A percentile compares a stretch with the other conserved stretches of the same genome.
phyloP scores from a whole-genome alignment of 2,888 invertebrate species.

The Lepas anatifera region DNA sequence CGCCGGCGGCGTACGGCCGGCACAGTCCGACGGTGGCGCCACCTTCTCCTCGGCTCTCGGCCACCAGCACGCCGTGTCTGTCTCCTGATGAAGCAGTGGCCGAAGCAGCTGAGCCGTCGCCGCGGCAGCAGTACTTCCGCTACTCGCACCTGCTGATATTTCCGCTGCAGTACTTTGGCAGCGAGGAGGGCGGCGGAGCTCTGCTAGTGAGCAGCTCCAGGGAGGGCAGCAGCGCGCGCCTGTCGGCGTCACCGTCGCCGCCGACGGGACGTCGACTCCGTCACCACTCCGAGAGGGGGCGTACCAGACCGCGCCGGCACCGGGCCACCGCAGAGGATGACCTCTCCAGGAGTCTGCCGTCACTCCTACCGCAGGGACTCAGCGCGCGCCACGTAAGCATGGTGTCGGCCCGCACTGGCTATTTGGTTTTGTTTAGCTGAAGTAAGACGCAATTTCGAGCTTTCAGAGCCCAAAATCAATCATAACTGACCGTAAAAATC shows the following conservation, averaged over 20 bases:
- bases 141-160: constrained; percentile 5
- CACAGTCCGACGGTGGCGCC: neutral
- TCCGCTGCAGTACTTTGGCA: neutral
- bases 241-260: neutral
- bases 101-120: neutral
- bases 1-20: neutral
- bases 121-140: neutral
- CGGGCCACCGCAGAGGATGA: neutral
- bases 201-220: too few relatives aligned
- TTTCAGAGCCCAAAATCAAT: too few relatives aligned
- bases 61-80: neutral
- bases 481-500: too few relatives aligned
- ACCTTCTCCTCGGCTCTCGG: neutral
- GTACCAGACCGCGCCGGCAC: neutral
- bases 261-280: too few relatives aligned
- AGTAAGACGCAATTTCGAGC: too few relatives aligned
- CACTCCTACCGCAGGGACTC: neutral
- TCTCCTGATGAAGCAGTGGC: too few relatives aligned
- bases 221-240: neutral
- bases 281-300: too few relatives aligned
- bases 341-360: neutral
- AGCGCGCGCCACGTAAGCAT: neutral
- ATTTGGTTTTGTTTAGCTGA: neutral
- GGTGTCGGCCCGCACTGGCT: neutral
- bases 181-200: neutral